Conservation (phyloP, 2,113 vertebrate genomes). For the Astur gentilis region DNA sequence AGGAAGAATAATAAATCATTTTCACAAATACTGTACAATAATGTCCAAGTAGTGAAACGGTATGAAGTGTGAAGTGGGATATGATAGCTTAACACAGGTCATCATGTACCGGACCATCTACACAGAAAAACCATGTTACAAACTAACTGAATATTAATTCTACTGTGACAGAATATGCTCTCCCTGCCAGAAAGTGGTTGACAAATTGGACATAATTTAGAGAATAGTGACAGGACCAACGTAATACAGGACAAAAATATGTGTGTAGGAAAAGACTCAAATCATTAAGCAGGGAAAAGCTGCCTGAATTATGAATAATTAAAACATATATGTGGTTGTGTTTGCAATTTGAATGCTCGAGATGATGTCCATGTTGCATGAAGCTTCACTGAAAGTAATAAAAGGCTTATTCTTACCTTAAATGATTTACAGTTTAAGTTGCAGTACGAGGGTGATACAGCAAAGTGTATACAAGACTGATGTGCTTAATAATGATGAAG, state of each 20-base stretch:
- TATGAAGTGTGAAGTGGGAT: not conserved
- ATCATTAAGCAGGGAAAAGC: not conserved
- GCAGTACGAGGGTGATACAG: not conserved
- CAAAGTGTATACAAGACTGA: not conserved
- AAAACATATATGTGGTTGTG: not conserved
- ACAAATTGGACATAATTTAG: not conserved
- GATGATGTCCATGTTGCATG: not conserved
- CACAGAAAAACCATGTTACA: not conserved
- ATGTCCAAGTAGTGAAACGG: not conserved
- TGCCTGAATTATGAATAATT: not conserved
- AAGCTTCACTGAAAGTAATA: not conserved
- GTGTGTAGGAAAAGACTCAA: not conserved
- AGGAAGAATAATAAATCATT: not conserved
- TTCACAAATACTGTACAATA: not conserved
- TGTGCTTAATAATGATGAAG: not conserved
- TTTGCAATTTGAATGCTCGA: not conserved
- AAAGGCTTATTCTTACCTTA: not conserved
- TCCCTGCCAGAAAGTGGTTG: not conserved
- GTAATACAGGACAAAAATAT: not conserved
- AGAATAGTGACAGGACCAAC: not conserved
- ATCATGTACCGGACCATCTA: not conserved
- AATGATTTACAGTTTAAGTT: not conserved
- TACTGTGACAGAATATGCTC: not conserved
- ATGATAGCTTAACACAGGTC: not conserved
- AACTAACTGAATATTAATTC: not conserved